phyloP scores from a whole-genome alignment of 2,113 vertebrate genomes.

The Brachyistius frenatus region DNA sequence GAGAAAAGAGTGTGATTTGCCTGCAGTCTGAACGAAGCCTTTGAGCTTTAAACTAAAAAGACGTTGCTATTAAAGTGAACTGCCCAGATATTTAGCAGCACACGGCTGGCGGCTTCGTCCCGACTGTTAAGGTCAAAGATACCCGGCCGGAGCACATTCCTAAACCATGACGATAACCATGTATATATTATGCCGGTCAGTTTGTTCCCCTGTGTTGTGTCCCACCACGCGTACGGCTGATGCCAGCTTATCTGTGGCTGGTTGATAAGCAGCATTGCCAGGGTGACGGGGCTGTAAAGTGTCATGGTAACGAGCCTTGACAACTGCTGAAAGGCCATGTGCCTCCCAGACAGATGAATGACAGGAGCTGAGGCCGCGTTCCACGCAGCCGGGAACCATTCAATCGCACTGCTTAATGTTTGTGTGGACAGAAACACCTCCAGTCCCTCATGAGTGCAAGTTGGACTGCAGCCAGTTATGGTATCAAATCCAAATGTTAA shows the following conservation, averaged over 20 bases:
- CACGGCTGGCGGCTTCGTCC: no score
- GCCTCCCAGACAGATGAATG: constrained; percentile 39
- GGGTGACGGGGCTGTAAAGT: constrained; percentile 37
- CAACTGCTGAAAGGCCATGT: constrained; percentile 47
- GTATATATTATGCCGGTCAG: not conserved
- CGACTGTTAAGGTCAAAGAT: no score
- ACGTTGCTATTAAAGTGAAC: no score
- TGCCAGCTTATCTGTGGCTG: constrained; percentile 48
- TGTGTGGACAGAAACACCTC: not conserved
- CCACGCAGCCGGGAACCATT: not conserved
- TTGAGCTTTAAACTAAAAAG: no score
- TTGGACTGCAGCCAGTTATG: not conserved
- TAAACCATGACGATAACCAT: constrained; percentile 3
- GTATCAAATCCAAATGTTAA: constrained; percentile 20
- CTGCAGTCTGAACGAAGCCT: no score
- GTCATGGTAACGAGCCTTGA: constrained; percentile 60
- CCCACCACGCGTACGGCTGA: constrained; percentile 26
- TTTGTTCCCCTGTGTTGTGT: constrained; percentile 39
- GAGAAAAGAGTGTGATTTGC: no score
- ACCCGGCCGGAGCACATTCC: constrained; percentile 30
- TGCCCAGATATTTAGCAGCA: no score
- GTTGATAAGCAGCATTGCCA: constrained; percentile 45
- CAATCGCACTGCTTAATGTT: not conserved
- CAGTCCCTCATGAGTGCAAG: not conserved
- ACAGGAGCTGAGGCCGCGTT: constrained; percentile 8